These are phyloP conservation scores for Pomatorhinus ruficollis DNA, from an alignment of 2,113 vertebrate species.

Conservation along the genomic window DNA sequence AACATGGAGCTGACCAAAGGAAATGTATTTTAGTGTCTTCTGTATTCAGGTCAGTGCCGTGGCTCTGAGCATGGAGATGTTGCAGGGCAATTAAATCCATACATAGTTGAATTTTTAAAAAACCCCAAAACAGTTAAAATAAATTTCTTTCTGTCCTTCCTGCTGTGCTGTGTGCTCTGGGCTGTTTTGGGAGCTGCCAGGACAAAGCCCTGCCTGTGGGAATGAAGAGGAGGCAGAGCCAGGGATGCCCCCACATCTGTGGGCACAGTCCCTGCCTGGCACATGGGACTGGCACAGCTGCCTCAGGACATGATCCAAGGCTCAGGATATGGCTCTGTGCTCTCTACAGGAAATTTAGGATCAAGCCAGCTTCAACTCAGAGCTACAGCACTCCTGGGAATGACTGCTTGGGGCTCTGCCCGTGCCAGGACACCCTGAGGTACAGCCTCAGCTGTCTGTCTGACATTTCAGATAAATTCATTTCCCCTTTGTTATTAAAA, in stretches of 20 bases:
- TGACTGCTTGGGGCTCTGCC: background rate
- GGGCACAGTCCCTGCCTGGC: constrained; percentile 21
- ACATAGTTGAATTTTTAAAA: rapidly evolving
- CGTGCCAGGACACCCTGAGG: background rate
- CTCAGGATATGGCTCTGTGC: background rate
- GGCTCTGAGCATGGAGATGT: background rate
- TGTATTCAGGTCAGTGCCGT: background rate
- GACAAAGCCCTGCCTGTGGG: background rate
- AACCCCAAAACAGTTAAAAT: background rate
- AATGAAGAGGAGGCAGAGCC: background rate
- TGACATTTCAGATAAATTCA: background rate
- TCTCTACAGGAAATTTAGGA: background rate
- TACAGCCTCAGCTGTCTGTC: background rate
- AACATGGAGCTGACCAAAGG: background rate
- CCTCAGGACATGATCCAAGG: background rate
- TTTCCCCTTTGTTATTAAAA: constrained; percentile 17
- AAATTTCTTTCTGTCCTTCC: background rate
- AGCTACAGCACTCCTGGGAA: background rate
- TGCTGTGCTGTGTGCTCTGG: background rate
- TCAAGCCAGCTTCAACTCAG: rapidly evolving
- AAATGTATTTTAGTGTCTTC: background rate
- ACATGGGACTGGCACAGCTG: background rate
- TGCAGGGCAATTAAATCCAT: background rate
- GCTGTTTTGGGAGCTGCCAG: background rate
- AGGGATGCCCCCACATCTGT: background rate